Conservation (phyloP, 2,888 invertebrate genomes). For the Prosapia bicincta region DNA sequence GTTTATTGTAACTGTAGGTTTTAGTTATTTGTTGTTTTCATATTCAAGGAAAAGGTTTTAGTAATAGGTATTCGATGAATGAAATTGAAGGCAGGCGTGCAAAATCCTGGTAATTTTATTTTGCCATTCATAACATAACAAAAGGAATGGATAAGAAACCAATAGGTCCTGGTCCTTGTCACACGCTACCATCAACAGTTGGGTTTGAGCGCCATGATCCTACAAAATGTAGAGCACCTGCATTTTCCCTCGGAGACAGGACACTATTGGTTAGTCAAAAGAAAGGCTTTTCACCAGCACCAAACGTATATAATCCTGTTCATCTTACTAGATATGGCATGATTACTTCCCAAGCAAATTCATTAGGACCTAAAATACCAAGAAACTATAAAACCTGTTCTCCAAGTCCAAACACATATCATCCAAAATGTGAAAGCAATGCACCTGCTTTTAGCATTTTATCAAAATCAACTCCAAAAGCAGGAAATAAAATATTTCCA, state of each 20-base stretch:
- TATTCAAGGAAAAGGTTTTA: too few species aligned
- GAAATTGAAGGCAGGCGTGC: too few species aligned
- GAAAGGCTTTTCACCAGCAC: neutral
- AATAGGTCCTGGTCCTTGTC: neutral
- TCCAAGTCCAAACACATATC: neutral
- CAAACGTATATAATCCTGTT: neutral
- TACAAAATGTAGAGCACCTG: neutral
- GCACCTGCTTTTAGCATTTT: neutral
- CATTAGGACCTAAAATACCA: neutral
- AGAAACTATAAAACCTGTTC: neutral
- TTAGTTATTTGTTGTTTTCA: too few species aligned
- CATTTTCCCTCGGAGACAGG: neutral
- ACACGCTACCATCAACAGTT: neutral
- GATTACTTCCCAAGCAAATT: neutral
- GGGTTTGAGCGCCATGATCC: neutral
- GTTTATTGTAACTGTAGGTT: too few species aligned
- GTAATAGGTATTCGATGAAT: too few species aligned
- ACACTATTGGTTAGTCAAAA: neutral
- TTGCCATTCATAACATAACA: too few species aligned
- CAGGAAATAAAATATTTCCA: neutral
- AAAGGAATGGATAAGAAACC: neutral
- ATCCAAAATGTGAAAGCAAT: neutral
- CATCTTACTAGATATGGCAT: neutral
- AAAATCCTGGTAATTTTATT: too few species aligned
- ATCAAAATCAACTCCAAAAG: neutral